These are phyloP conservation scores for Drosophila histrio DNA, from an alignment of 2,888 invertebrate species.

Conservation along the genomic window DNA sequence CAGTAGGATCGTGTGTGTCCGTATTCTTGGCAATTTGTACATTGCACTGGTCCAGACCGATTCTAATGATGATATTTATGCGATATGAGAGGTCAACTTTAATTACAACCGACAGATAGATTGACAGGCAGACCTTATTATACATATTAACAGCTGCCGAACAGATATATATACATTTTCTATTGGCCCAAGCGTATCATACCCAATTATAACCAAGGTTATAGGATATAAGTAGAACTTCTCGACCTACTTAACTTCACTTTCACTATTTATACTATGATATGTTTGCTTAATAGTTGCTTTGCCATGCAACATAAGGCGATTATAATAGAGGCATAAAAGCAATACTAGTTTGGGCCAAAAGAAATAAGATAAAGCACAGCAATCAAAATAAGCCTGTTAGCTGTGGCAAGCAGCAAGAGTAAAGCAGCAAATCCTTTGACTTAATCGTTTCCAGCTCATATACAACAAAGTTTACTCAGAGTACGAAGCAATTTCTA, in stretches of 20 bases:
- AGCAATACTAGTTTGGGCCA: constrained; percentile 3
- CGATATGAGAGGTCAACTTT: too few species aligned
- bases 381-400: constrained; percentile 33
- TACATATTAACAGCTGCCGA: too few species aligned
- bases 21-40: too few species aligned
- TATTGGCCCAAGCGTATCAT: too few species aligned
- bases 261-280: neutral
- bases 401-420: constrained; percentile 10
- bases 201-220: neutral
- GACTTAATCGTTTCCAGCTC: constrained; percentile 18
- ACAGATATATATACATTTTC: too few species aligned
- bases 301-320: constrained; percentile 12
- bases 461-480: neutral
- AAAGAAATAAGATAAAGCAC: neutral
- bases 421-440: constrained; percentile 24
- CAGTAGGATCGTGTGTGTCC: too few species aligned
- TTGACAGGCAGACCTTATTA: too few species aligned
- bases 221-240: neutral
- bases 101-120: too few species aligned
- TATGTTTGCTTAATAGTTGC: constrained; percentile 1
- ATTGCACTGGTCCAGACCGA: too few species aligned
- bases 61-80: too few species aligned
- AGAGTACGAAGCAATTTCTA: constrained; percentile 14
- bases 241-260: too few species aligned
- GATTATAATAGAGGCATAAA: constrained; percentile 25